A percentile compares a stretch with the other conserved stretches of the same genome.
Conservation (phyloP, 35 echinoderm and acorn worm species). For the Anneissia japonica region DNA sequence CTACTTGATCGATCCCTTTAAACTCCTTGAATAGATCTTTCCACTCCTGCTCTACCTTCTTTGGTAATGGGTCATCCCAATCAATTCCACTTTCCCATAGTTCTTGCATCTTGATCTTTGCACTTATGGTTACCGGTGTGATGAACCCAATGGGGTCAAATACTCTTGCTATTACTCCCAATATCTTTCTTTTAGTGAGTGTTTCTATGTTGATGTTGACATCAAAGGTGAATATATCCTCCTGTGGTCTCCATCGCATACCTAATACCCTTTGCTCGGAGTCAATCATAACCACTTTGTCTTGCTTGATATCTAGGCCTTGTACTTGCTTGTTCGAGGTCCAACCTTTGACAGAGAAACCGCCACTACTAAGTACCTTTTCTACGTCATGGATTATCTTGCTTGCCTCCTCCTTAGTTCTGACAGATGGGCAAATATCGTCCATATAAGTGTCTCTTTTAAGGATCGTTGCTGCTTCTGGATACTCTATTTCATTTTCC, state of each 20-base stretch:
- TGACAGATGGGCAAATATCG: background rate
- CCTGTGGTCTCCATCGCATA: conserved; percentile 14
- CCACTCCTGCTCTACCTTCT: too few relatives aligned
- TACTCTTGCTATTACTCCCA: conserved; percentile 1
- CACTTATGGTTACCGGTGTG: background rate
- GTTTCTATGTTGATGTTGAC: too few relatives aligned
- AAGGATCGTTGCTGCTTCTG: background rate
- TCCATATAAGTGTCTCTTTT: background rate
- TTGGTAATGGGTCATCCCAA: conserved; percentile 12
- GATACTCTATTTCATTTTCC: background rate
- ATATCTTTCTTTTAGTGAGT: conserved; percentile 14
- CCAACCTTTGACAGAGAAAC: conserved; percentile 64
- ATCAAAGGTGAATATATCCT: too few relatives aligned
- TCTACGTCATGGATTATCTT: background rate
- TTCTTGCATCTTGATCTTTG: conserved; percentile 3
- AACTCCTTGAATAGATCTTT: too few relatives aligned
- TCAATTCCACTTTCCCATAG: background rate
- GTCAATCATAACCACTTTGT: too few relatives aligned
- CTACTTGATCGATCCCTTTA: too few relatives aligned
- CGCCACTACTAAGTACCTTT: conserved; percentile 27
- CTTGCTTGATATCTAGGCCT: too few relatives aligned
- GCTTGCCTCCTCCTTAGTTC: background rate
- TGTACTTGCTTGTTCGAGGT: conserved; percentile 16
- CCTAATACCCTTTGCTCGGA: conserved; percentile 50
- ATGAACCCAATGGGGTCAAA: conserved; percentile 25